Evolutionary conservation across 2,113 vertebrate species (phyloP), one percentile per base, ranked within the genome.

Genomic region (Bambusicola thoracicus): DNA sequence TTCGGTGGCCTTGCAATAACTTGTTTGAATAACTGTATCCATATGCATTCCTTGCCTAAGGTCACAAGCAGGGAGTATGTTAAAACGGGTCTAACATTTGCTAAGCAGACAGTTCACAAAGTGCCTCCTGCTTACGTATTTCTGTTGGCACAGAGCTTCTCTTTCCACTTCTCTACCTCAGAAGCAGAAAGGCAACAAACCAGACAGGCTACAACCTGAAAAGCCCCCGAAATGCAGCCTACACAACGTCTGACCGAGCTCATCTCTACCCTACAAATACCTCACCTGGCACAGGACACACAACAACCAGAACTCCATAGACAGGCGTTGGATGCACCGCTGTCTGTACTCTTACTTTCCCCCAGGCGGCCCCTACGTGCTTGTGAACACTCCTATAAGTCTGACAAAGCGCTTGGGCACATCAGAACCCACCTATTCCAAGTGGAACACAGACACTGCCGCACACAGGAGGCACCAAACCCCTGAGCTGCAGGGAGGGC

Each of bases 401-500:
- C 55, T n/a, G 17, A 38, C 10, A 41, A 34, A 75, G 25, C 72
- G 22, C 67, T 32, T 22, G 2, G 25, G 34, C 8, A 62, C 18
- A 76, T 7, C 1, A 43, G 63, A 80, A 49, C 24, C 65, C 51
- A 56, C 16, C 30, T 11, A 36, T 40, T 55, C 44, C 16, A 7
- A 18, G 6, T 2, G 3, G 58, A 53, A 25, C 6, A 34, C 0
- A 15, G 76, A 65, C 11, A 12, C 38, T 20, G 11, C 15, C 18
- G 24, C 27, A 1, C 2, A 4, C 1, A 19, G 41, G 1, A 38
- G 16, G 8, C 18, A 61, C 11, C 32, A 41, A 51, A 19, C 1
- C 2, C 5, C 73, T 4, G 67, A 63, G 21, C 11, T 38, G 38
- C 36, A 18, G 21, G 61, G 38, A 24, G 49, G 9, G 7, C 25